Conservation (phyloP, 2,888 invertebrate species). For the Tachystola acroxantha region DNA sequence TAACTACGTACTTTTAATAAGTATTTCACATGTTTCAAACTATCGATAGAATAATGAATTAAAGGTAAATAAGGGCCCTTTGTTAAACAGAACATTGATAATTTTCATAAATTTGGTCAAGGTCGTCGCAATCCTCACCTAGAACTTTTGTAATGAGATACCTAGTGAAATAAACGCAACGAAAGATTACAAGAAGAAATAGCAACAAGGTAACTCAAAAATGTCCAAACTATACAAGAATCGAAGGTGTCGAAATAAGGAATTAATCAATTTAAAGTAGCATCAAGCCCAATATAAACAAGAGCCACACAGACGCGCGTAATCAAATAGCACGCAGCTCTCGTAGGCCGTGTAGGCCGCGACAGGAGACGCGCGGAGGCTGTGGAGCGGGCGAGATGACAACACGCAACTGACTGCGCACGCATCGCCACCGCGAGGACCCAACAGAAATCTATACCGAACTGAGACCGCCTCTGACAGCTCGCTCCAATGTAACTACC, state of each 20-base stretch:
- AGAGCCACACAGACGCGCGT: conserved; percentile 63
- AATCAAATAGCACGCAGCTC: conserved; percentile 66
- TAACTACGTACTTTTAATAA: too few species aligned
- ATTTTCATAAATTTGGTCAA: too few species aligned
- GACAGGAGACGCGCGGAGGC: conserved; percentile 19
- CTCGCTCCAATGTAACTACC: conserved; percentile 66
- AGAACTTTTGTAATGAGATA: too few species aligned
- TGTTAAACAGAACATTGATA: too few species aligned
- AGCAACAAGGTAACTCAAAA: too few species aligned
- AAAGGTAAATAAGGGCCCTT: too few species aligned
- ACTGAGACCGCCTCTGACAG: conserved; percentile 66
- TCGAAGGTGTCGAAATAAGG: conserved; percentile 56
- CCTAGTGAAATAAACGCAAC: too few species aligned
- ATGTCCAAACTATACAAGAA: conserved; percentile 25
- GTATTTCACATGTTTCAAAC: too few species aligned
- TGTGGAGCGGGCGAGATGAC: conserved; percentile 43
- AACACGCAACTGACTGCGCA: conserved; percentile 50
- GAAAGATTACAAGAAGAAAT: too few species aligned
- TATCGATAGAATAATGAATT: too few species aligned
- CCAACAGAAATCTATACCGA: conserved; percentile 54
- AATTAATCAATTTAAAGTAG: conserved; percentile 74
- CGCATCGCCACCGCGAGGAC: conserved; percentile 32
- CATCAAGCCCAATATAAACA: conserved; percentile 73
- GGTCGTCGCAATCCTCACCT: too few species aligned
- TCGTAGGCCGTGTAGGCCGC: conserved; percentile 49